A percentile compares a stretch with the other conserved stretches of the same genome.
Evolutionary conservation across 2,113 vertebrate species (phyloP).

Genomic region (Atractosteus spatula): DNA sequence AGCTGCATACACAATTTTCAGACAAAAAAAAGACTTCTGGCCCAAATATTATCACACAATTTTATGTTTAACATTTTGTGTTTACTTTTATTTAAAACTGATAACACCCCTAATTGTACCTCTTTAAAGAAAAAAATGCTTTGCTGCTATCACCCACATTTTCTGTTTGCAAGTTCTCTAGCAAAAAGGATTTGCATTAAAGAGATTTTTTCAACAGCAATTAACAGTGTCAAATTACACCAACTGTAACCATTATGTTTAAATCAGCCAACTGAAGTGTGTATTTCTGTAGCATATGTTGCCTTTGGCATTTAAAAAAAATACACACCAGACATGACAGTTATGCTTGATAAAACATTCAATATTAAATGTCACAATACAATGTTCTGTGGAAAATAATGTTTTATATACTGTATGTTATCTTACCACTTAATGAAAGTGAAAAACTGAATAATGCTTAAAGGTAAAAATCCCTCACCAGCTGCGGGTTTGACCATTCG

Average conservation of each 20-base stretch:
- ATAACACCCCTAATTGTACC: too few species aligned
- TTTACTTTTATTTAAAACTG: too few species aligned
- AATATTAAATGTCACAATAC: not conserved
- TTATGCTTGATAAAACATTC: not conserved
- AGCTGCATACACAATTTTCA: too few species aligned
- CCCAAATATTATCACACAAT: too few species aligned
- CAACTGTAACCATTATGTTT: slow-evolving; percentile 7
- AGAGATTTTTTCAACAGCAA: not conserved
- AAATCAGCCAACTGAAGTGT: slow-evolving; percentile 3
- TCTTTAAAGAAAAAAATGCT: too few species aligned
- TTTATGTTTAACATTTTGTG: too few species aligned
- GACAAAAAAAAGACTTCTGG: too few species aligned
- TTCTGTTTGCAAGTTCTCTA: not conserved
- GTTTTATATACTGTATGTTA: too few species aligned
- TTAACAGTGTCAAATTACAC: slow-evolving; percentile 11
- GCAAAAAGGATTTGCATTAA: slow-evolving; percentile 7
- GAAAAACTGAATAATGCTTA: not conserved
- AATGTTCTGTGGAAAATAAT: not conserved
- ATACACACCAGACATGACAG: not conserved
- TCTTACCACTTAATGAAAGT: not conserved
- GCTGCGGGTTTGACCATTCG: too few species aligned
- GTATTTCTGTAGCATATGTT: not conserved
- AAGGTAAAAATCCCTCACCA: not conserved
- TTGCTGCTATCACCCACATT: not conserved
- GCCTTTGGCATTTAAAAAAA: not conserved